Evolutionary conservation across 1,140 invertebrate genomes (phyloP), one percentile per base, ranked within the genome.

Genomic region (Bradysia coprophila): DNA sequence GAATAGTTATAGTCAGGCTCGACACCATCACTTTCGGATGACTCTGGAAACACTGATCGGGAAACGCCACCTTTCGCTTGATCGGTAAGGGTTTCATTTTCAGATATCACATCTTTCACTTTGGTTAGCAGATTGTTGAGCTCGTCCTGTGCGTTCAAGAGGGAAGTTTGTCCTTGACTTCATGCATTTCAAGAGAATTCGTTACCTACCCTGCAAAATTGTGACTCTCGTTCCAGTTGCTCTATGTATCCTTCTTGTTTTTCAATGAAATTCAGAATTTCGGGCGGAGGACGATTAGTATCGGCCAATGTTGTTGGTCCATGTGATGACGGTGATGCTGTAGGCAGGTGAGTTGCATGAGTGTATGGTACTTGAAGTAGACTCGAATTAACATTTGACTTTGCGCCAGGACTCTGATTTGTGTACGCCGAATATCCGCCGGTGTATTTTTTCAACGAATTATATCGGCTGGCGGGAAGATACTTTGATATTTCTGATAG

Each of bases 191-290:
- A n/a, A n/a, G n/a, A n/a, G n/a, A n/a, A n/a, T n/a, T n/a, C n/a
- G n/a, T n/a, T n/a, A n/a, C n/a, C 55, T 61, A 74, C 72, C 54
- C 76, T 69, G 53, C 80, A 84, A 54, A 80, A 83, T 47, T 75
- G 76, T 34, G 79, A 82, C 58, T 87, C 81, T 47, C 76, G 73
- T 57, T 87, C 82, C 16, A 87, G 49, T 51, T 87, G 81, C 40
- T 83, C 76, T 21, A 87, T 86, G 46, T 87, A 86, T 43, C 84
- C 80, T 54, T 84, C 81, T 52, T 87, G 83, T 41, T 78, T 73
- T 56, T 84, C 76, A 19, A 86, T 81, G 48, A 83, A 85, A 38
- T 72, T 70, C 46, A 76, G 66, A 13, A 81, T 52, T 54, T 80
- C 75, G 8, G 51, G 51, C 0, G 57, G 56, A 15, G 53, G 51